phyloP scores from a whole-genome alignment of 2,888 invertebrate genomes.

The Ophion slaviceki region DNA sequence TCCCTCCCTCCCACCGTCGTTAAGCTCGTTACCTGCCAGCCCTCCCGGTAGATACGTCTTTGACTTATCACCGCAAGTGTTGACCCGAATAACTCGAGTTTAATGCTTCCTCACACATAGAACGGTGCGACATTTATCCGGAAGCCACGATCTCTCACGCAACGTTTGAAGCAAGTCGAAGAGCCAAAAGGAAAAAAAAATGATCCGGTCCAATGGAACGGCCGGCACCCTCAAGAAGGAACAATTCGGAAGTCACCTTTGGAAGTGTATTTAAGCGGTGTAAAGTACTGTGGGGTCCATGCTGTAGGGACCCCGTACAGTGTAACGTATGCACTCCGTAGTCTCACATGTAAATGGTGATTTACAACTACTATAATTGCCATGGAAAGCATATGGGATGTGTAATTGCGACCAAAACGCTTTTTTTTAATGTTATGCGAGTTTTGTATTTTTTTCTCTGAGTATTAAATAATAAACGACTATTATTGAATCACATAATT shows the following conservation, averaged over 20 bases:
- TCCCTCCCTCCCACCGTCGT: neutral
- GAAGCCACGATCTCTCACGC: neutral
- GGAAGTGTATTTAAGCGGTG: slow-evolving; percentile 73
- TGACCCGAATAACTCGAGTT: neutral
- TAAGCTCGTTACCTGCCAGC: neutral
- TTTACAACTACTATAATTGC: too few species aligned
- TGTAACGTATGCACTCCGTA: slow-evolving; percentile 25
- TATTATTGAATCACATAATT: too few species aligned
- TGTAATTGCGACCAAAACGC: too few species aligned
- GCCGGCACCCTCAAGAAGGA: slow-evolving; percentile 15
- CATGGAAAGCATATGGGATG: too few species aligned
- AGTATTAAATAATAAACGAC: too few species aligned
- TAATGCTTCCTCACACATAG: neutral
- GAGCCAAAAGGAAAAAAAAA: too few species aligned
- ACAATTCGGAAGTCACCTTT: slow-evolving; percentile 62
- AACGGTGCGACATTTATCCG: neutral
- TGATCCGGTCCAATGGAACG: slow-evolving; percentile 14
- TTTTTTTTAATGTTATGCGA: too few species aligned
- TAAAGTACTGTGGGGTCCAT: neutral
- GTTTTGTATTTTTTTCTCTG: too few species aligned
- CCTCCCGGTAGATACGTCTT: neutral
- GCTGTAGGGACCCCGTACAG: slow-evolving; percentile 20
- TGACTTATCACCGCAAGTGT: neutral
- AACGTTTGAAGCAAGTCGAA: too few species aligned
- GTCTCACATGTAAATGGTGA: too few species aligned